Percentiles rank a stretch among this genome's conserved stretches.
phyloP scores from a whole-genome alignment of 2,888 invertebrate species.

The Balanococcus diminutus region DNA sequence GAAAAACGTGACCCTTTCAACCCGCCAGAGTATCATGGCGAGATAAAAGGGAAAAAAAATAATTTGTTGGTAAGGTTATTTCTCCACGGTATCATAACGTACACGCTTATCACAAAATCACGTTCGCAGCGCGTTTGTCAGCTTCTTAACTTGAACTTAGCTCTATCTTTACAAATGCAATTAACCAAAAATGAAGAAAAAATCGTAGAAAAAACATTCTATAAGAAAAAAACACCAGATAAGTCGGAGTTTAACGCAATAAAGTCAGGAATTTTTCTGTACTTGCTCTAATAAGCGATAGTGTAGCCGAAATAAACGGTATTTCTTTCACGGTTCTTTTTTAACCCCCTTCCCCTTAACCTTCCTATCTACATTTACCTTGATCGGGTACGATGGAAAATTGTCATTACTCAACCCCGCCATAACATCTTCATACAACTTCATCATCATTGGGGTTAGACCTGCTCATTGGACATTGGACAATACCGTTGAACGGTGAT shows the following conservation, averaged over 20 bases:
- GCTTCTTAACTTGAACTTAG: slow-evolving; percentile 55
- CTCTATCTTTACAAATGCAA: slow-evolving; percentile 55
- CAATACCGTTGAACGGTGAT: background rate
- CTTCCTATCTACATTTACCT: slow-evolving; percentile 34
- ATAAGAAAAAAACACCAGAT: slow-evolving; percentile 43
- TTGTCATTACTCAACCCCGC: slow-evolving; percentile 3
- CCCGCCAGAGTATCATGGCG: slow-evolving; percentile 46
- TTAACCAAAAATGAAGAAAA: slow-evolving; percentile 52
- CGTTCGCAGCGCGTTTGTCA: slow-evolving; percentile 54
- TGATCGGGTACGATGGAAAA: background rate
- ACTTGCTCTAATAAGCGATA: slow-evolving; percentile 53
- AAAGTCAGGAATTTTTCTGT: slow-evolving; percentile 51
- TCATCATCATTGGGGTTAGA: background rate
- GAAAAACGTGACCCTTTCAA: slow-evolving; percentile 54
- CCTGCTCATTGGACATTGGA: too few relatives aligned
- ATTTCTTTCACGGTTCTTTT: slow-evolving; percentile 48
- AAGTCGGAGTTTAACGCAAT: slow-evolving; percentile 52
- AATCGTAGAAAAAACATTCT: slow-evolving; percentile 43
- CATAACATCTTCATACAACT: background rate
- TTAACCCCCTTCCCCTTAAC: background rate
- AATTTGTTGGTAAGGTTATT: slow-evolving; percentile 55
- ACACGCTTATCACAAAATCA: slow-evolving; percentile 53
- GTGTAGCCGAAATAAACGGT: slow-evolving; percentile 53
- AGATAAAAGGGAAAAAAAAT: slow-evolving; percentile 41
- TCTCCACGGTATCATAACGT: slow-evolving; percentile 54